A percentile compares a stretch with the other conserved stretches of the same genome.
Conservation (phyloP, 2,113 vertebrate genomes). For the Ginglymostoma cirratum region DNA sequence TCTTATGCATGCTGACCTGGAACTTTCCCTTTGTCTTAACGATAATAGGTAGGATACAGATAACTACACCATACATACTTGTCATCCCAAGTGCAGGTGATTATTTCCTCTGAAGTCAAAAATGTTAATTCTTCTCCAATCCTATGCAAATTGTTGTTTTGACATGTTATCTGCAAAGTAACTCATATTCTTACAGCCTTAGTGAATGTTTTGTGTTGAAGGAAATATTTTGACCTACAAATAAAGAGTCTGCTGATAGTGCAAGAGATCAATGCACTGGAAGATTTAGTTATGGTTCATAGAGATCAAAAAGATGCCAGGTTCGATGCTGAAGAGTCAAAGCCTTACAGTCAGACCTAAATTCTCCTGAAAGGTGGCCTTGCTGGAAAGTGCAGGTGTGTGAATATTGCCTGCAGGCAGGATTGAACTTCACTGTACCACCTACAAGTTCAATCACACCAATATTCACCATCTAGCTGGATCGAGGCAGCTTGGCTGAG, state of each 20-base stretch:
- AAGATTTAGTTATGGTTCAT: background rate
- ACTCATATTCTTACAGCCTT: background rate
- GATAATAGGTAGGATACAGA: slow-evolving; percentile 91
- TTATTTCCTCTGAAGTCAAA: slow-evolving; percentile 61
- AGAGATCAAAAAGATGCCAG: background rate
- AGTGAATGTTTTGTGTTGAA: background rate
- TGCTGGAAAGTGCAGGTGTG: background rate
- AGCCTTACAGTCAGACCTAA: background rate
- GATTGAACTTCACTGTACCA: background rate
- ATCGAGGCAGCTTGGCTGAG: background rate
- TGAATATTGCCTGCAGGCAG: background rate
- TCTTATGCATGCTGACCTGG: slow-evolving; percentile 86
- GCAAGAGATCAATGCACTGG: background rate
- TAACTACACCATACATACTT: slow-evolving; percentile 83
- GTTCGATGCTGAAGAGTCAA: background rate
- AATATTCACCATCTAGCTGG: background rate
- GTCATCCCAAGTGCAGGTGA: slow-evolving; percentile 96
- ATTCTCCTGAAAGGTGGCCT: background rate
- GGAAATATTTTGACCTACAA: background rate
- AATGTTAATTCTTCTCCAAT: slow-evolving; percentile 18
- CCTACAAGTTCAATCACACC: background rate
- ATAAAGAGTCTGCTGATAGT: background rate
- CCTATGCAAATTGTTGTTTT: background rate
- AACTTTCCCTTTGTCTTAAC: slow-evolving; percentile 87
- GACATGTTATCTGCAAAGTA: background rate